Percentiles rank a stretch among this genome's conserved stretches.
Conservation (phyloP, 2,113 vertebrate genomes). For the Galeopterus variegatus region DNA sequence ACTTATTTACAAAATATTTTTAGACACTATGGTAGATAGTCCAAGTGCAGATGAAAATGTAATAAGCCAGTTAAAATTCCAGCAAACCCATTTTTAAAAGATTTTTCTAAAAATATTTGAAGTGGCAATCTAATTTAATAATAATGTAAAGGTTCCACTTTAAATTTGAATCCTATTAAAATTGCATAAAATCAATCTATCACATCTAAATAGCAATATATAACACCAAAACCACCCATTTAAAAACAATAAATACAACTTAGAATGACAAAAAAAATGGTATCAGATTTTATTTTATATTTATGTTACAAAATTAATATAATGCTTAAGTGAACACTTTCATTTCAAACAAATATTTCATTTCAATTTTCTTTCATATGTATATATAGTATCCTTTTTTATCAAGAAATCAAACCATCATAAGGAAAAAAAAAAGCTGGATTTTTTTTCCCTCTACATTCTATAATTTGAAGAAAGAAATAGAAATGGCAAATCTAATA, state of each 20-base stretch:
- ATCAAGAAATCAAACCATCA: background rate
- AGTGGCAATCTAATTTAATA: background rate
- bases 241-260: conserved; percentile 32
- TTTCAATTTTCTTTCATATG: background rate
- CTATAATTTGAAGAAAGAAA: background rate
- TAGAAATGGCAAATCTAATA: background rate
- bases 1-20: background rate
- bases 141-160: background rate
- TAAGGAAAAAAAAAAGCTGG: background rate
- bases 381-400: background rate
- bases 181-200: background rate
- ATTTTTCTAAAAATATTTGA: conserved; percentile 2
- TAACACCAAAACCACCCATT: background rate
- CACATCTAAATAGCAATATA: background rate
- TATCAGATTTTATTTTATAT: background rate
- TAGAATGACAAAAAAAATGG: background rate
- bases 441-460: background rate
- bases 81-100: background rate
- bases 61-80: background rate
- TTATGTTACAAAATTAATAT: background rate
- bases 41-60: background rate
- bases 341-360: background rate
- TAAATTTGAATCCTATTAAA: conserved; percentile 60
- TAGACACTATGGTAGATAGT: background rate
- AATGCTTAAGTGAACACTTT: background rate